These are phyloP conservation scores for Tetanocera ferruginea DNA, from an alignment of 2,888 invertebrate species.

Conservation along the genomic window DNA sequence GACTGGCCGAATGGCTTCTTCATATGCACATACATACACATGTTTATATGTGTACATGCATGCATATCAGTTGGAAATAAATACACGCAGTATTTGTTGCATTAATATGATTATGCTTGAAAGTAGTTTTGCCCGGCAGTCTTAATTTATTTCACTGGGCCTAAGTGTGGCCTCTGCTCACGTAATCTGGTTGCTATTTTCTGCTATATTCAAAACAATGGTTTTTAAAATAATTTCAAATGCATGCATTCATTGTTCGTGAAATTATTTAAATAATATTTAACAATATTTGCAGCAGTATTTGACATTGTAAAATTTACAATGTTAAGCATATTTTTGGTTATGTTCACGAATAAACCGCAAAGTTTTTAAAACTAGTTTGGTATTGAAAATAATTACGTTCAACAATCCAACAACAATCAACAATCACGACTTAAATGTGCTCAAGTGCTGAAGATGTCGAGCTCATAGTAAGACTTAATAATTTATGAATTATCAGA, in stretches of 20 bases:
- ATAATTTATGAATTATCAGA: too few relatives aligned
- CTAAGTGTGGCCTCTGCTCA: not conserved
- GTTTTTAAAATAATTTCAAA: not conserved
- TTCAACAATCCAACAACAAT: too few relatives aligned
- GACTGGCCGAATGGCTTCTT: slow-evolving; percentile 9
- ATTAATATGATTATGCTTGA: not conserved
- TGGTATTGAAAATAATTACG: too few relatives aligned
- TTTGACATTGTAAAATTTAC: slow-evolving; percentile 22
- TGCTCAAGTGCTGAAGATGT: too few relatives aligned
- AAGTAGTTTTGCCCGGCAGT: not conserved
- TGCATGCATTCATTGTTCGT: not conserved
- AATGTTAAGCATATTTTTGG: not conserved
- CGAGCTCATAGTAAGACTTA: too few relatives aligned
- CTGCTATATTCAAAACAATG: not conserved
- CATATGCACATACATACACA: not conserved
- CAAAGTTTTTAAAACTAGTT: too few relatives aligned
- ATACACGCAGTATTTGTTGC: not conserved
- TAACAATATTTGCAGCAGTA: not conserved
- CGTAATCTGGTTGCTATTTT: not conserved
- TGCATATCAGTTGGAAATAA: not conserved
- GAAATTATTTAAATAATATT: not conserved
- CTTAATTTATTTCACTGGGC: not conserved
- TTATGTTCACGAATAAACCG: too few relatives aligned
- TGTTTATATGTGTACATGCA: too few relatives aligned
- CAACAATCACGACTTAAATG: too few relatives aligned